phyloP scores from a whole-genome alignment of 2,113 vertebrate species.

The Fukomys damarensis region DNA sequence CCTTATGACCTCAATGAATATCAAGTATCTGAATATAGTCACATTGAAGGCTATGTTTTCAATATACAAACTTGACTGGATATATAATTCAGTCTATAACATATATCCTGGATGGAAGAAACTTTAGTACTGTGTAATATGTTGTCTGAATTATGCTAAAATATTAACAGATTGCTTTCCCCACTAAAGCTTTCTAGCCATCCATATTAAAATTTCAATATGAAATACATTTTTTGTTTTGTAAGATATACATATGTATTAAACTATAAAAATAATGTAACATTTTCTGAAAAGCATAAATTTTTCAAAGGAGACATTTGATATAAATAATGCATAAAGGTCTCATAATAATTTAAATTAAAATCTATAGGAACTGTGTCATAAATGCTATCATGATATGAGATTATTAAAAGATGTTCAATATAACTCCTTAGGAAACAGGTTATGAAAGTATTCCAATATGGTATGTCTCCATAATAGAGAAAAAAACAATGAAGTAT shows the following conservation, averaged over 20 bases:
- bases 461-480: conserved; percentile 29
- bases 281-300: conserved; percentile 74
- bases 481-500: conserved; percentile 46
- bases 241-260: conserved; percentile 1
- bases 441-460: conserved; percentile 50
- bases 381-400: conserved; percentile 52
- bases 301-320: conserved; percentile 65
- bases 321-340: conserved; percentile 77
- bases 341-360: conserved; percentile 70
- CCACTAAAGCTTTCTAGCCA: background rate
- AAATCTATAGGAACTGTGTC: conserved; percentile 62
- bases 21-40: background rate
- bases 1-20: background rate
- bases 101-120: background rate
- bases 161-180: background rate
- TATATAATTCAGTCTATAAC: background rate
- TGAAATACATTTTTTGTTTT: conserved; percentile 67
- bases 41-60: background rate
- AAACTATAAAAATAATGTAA: conserved; percentile 73
- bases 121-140: background rate
- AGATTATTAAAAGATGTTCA: conserved; percentile 71
- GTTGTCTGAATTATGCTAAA: background rate
- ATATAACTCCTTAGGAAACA: conserved; percentile 52
- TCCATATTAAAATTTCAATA: conserved; percentile 55
- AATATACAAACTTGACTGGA: background rate